phyloP scores from a whole-genome alignment of 1,140 invertebrate genomes.

The Psilanteris sp. region DNA sequence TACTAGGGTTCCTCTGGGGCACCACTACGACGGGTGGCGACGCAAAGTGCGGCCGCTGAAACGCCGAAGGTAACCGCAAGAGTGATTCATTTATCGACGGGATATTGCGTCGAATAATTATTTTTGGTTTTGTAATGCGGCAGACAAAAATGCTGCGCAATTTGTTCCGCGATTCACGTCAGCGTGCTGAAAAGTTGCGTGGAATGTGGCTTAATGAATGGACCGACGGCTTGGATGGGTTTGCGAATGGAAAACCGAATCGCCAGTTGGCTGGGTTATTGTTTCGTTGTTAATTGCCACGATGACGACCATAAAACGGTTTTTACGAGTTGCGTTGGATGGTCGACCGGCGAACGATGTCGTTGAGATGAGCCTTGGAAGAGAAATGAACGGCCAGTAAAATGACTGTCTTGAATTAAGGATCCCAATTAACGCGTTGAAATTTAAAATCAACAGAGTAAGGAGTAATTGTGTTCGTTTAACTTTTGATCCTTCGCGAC shows the following conservation, averaged over 20 bases:
- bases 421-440: too few species aligned
- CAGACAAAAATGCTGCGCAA: not conserved
- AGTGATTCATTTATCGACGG: slow-evolving; percentile 20
- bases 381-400: too few species aligned
- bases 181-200: not conserved
- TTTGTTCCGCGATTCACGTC: not conserved
- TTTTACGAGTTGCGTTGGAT: too few species aligned
- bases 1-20: slow-evolving; percentile 3
- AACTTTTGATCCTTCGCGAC: slow-evolving; percentile 4
- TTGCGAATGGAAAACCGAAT: too few species aligned
- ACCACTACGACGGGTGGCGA: slow-evolving; percentile 17
- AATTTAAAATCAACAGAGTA: not conserved
- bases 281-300: slow-evolving; percentile 39
- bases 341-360: too few species aligned
- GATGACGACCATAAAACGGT: slow-evolving; percentile 7
- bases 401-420: too few species aligned
- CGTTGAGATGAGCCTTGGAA: too few species aligned
- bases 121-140: slow-evolving; percentile 9
- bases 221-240: too few species aligned
- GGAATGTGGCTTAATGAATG: too few species aligned
- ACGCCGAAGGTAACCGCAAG: not conserved
- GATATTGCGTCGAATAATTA: slow-evolving; percentile 24
- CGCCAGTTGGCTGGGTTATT: slow-evolving; percentile 24
- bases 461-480: slow-evolving; percentile 2
- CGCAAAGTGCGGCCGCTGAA: too few species aligned